Evolutionary conservation across 2,888 invertebrate species (phyloP).

Genomic region (Sericinus montela): DNA sequence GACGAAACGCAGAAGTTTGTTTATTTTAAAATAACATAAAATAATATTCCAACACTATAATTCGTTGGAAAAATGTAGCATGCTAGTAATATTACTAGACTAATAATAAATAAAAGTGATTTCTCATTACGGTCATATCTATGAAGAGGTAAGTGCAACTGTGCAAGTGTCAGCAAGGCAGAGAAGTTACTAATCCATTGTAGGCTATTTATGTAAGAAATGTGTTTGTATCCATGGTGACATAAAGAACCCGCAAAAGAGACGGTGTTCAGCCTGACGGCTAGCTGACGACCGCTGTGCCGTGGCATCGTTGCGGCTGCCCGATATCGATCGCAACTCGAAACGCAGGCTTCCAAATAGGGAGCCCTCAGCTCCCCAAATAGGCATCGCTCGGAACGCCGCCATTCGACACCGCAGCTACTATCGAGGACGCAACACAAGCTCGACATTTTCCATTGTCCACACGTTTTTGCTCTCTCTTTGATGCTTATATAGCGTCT

Average conservation of each 20-base stretch:
- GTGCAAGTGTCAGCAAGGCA: too few relatives aligned
- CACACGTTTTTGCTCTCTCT: slow-evolving; percentile 48
- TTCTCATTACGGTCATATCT: too few relatives aligned
- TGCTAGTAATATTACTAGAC: too few relatives aligned
- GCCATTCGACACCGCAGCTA: slow-evolving; percentile 33
- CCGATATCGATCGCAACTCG: slow-evolving; percentile 69
- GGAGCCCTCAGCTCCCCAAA: slow-evolving; percentile 61
- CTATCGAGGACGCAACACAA: slow-evolving; percentile 61
- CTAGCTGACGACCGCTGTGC: slow-evolving; percentile 39
- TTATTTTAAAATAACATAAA: too few relatives aligned
- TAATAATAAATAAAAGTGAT: too few relatives aligned
- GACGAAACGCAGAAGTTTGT: too few relatives aligned
- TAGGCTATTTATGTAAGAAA: too few relatives aligned
- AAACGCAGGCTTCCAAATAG: slow-evolving; percentile 75
- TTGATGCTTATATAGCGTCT: slow-evolving; percentile 45
- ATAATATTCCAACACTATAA: too few relatives aligned
- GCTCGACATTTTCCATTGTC: slow-evolving; percentile 66
- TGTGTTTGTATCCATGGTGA: slow-evolving; percentile 9
- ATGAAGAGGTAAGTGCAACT: too few relatives aligned
- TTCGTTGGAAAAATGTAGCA: too few relatives aligned
- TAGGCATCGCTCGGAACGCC: slow-evolving; percentile 58
- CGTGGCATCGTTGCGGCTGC: slow-evolving; percentile 40
- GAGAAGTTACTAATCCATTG: too few relatives aligned
- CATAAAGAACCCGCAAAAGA: slow-evolving; percentile 44
- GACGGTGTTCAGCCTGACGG: slow-evolving; percentile 47